Conservation (phyloP, 2,113 vertebrate genomes). For the Cyanoderma ruficeps region DNA sequence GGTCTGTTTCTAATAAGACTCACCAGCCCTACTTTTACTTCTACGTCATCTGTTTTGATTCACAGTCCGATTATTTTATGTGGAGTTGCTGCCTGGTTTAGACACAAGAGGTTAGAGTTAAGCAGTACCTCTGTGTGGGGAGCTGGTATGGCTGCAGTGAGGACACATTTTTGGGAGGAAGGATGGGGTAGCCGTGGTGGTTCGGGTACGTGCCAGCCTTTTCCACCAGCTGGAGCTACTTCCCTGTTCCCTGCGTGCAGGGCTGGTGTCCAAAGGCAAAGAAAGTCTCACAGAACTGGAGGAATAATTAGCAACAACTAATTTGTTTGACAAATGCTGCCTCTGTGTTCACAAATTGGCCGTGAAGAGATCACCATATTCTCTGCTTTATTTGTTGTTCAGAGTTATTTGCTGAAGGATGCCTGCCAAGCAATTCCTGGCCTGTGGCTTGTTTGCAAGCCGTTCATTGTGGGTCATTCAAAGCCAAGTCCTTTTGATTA, state of each 20-base stretch:
- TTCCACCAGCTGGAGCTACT: neutral
- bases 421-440: constrained; percentile 65
- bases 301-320: constrained; percentile 63
- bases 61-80: neutral
- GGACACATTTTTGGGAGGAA: neutral
- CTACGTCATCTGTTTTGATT: constrained; percentile 45
- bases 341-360: constrained; percentile 66
- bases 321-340: constrained; percentile 62
- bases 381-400: constrained; percentile 59
- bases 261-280: constrained; percentile 35
- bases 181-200: neutral
- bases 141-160: neutral
- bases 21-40: constrained; percentile 25
- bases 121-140: neutral
- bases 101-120: neutral
- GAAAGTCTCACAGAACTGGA: constrained; percentile 31
- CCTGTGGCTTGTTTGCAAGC: constrained; percentile 62
- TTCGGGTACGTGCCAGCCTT: neutral
- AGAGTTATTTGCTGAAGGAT: constrained; percentile 58
- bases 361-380: constrained; percentile 64
- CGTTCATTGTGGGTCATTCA: constrained; percentile 47
- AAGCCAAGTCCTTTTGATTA: constrained; percentile 60
- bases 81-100: neutral
- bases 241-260: neutral
- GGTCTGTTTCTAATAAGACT: constrained; percentile 42